These are phyloP conservation scores for Drosophila sp. DNA, from an alignment of 1,140 invertebrate species.

Conservation along the genomic window DNA sequence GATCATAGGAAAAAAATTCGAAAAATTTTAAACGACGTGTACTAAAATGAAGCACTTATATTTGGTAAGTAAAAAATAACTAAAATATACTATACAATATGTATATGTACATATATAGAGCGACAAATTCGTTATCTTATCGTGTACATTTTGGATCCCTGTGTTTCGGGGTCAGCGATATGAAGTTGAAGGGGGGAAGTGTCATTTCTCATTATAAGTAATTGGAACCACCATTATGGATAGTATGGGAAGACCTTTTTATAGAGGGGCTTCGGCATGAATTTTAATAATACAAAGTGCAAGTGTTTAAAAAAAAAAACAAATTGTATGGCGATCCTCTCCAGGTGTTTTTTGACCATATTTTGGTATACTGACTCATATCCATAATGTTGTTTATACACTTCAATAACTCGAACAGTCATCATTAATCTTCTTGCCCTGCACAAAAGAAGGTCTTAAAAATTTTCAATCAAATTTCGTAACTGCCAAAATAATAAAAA, in stretches of 20 bases:
- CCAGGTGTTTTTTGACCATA: not conserved
- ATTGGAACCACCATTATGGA: not conserved
- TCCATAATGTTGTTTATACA: not conserved
- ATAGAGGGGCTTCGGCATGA: not conserved
- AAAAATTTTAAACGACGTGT: constrained; percentile 20
- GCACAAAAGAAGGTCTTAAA: not conserved
- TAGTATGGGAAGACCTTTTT: constrained; percentile 54
- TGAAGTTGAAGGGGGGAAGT: constrained; percentile 15
- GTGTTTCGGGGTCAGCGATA: constrained; percentile 37
- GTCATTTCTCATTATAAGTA: constrained; percentile 7
- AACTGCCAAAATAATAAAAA: not conserved
- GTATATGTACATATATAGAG: not conserved
- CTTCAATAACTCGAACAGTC: constrained; percentile 1
- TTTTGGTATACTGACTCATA: constrained; percentile 1
- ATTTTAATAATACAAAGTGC: no score
- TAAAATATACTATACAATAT: constrained; percentile 25
- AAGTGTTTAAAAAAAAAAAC: not conserved
- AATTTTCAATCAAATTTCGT: constrained; percentile 4
- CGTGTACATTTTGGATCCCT: constrained; percentile 44
- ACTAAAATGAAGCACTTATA: constrained; percentile 60
- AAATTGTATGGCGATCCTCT: not conserved
- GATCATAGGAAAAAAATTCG: constrained; percentile 1
- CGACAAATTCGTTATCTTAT: constrained; percentile 63
- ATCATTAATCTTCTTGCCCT: not conserved
- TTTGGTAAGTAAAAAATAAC: constrained; percentile 60